Conservation (phyloP, 2,797 vertebrate genomes). For the Pseudocheirus occidentalis region DNA sequence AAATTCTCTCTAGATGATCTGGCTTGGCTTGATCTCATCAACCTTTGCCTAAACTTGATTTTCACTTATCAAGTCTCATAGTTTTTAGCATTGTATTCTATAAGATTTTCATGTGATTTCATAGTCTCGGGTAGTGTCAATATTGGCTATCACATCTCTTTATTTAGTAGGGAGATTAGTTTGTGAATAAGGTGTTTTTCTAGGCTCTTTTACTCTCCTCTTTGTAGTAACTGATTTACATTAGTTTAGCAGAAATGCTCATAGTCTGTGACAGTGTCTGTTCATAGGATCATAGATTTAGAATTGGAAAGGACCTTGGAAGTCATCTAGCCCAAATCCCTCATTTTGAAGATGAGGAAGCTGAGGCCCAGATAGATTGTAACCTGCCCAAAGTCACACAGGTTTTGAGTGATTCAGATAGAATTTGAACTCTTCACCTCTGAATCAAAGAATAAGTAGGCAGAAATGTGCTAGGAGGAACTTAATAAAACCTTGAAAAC, state of each 20-base stretch:
- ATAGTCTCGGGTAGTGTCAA: neutral
- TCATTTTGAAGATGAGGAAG: neutral
- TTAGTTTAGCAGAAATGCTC: neutral
- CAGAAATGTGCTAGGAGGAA: neutral
- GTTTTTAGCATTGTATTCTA: neutral
- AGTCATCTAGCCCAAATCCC: neutral
- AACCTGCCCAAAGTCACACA: neutral
- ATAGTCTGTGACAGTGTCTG: neutral
- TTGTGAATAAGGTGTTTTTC: neutral
- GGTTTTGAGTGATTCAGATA: neutral
- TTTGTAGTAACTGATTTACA: neutral
- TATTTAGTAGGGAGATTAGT: neutral
- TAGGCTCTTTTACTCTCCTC: neutral
- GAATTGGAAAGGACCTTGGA: too few species aligned
- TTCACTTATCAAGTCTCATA: neutral
- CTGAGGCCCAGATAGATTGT: neutral
- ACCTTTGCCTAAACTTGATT: neutral
- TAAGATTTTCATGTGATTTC: neutral
- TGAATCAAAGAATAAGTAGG: neutral
- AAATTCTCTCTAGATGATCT: neutral
- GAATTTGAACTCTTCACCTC: neutral
- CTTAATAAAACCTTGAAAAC: neutral
- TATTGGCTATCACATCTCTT: neutral
- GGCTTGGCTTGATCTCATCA: neutral
- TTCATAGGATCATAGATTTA: neutral